Conservation (phyloP, 2,113 vertebrate species). For the Cariama cristata region DNA sequence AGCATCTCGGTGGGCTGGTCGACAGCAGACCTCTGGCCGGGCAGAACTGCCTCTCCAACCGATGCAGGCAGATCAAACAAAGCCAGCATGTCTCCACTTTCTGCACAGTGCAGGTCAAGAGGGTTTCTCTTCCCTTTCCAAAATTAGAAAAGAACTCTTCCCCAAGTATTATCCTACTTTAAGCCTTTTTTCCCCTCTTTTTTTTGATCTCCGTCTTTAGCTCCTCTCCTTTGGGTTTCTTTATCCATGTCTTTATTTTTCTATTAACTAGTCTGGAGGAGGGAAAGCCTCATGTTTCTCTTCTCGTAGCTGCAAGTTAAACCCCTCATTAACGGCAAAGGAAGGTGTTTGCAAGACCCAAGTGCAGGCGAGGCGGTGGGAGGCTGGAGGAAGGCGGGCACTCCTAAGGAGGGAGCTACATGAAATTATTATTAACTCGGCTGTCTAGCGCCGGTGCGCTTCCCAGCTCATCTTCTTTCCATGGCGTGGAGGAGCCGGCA, state of each 20-base stretch:
- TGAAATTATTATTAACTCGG: not conserved
- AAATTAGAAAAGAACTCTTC: not conserved
- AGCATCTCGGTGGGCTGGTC: fast-evolving
- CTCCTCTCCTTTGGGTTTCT: not conserved
- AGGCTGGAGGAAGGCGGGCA: fast-evolving
- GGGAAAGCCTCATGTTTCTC: not conserved
- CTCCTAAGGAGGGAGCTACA: not conserved
- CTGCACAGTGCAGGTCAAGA: fast-evolving
- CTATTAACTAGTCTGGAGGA: not conserved
- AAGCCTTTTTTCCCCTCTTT: fast-evolving
- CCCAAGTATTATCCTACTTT: fast-evolving
- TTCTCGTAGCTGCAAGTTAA: fast-evolving
- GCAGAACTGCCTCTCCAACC: not conserved
- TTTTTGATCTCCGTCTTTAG: not conserved
- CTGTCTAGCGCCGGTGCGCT: fast-evolving
- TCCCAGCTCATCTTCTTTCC: not conserved
- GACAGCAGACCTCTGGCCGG: fast-evolving
- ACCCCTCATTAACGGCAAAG: not conserved
- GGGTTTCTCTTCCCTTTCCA: not conserved
- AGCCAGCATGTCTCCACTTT: fast-evolving
- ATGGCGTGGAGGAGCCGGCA: not conserved
- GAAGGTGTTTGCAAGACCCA: not conserved
- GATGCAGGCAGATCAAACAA: fast-evolving
- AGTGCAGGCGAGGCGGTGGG: fast-evolving
- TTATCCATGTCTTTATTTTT: not conserved